These are phyloP conservation scores for Caradrina kadenii DNA, from an alignment of 2,888 invertebrate genomes.

Conservation along the genomic window DNA sequence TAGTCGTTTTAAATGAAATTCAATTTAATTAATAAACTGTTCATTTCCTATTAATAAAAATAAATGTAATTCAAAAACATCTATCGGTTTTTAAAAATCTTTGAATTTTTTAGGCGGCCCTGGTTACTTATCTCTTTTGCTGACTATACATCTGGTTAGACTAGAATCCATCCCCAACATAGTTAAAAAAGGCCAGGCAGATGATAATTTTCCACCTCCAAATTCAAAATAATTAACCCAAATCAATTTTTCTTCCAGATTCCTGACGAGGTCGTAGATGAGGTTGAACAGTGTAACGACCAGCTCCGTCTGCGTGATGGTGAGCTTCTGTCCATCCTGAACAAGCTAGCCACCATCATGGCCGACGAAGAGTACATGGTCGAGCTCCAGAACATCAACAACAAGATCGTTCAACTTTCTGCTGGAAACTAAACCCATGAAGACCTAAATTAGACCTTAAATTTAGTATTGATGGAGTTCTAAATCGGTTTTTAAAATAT, in stretches of 20 bases:
- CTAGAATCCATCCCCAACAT: too few species aligned
- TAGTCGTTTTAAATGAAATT: too few species aligned
- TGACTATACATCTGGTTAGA: too few species aligned
- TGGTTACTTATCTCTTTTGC: too few species aligned
- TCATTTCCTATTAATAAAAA: too few species aligned
- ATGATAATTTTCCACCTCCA: background rate
- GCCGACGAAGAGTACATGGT: constrained; percentile 94
- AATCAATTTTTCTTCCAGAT: constrained; percentile 83
- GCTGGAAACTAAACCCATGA: constrained; percentile 75
- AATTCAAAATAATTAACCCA: background rate
- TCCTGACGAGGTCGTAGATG: constrained; percentile 92
- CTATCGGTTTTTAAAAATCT: too few species aligned
- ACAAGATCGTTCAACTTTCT: constrained; percentile 91
- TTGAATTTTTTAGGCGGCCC: too few species aligned
- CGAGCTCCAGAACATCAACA: constrained; percentile 94
- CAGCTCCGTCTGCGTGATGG: constrained; percentile 93
- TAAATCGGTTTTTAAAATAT: constrained; percentile 19
- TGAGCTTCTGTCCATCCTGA: constrained; percentile 92
- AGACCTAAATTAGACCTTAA: background rate
- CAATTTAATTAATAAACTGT: too few species aligned
- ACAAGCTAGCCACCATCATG: constrained; percentile 93
- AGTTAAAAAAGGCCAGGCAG: too few species aligned
- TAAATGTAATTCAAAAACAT: too few species aligned
- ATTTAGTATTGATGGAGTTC: constrained; percentile 44
- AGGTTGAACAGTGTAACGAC: constrained; percentile 93